A percentile compares a stretch with the other conserved stretches of the same genome.
Conservation (phyloP, 2,113 vertebrate species). For the Excalfactoria chinensis region DNA sequence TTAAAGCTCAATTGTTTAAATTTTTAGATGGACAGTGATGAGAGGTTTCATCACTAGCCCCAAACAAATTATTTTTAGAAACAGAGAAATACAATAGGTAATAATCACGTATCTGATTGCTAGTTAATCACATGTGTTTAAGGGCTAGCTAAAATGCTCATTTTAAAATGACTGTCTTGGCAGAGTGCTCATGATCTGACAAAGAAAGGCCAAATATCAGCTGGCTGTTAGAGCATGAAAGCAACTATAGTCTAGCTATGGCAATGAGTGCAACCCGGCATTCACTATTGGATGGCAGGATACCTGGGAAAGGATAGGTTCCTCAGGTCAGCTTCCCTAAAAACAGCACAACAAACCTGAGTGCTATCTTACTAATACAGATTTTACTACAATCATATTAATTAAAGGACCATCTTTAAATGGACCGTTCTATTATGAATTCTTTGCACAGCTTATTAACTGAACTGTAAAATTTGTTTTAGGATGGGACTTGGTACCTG, state of each 20-base stretch:
- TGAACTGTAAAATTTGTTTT: neutral
- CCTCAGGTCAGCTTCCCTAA: neutral
- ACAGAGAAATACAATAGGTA: neutral
- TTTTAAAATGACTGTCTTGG: neutral
- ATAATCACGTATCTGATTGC: neutral
- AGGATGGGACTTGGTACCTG: neutral
- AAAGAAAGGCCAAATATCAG: neutral
- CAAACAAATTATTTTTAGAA: neutral
- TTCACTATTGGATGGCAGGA: neutral
- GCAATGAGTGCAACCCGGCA: rapidly evolving
- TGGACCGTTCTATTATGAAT: neutral
- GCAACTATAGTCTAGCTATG: neutral
- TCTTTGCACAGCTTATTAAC: neutral
- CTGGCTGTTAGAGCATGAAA: neutral
- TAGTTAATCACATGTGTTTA: neutral
- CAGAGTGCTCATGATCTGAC: rapidly evolving
- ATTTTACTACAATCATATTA: neutral
- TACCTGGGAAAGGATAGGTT: neutral
- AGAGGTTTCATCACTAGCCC: neutral
- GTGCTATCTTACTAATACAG: constrained; percentile 18
- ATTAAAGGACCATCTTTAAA: constrained; percentile 6
- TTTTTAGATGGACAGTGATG: neutral
- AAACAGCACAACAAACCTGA: neutral
- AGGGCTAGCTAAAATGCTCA: neutral
- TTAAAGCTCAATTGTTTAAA: neutral